Percentiles rank a stretch among this genome's conserved stretches.
phyloP scores from a whole-genome alignment of 1,140 invertebrate species.

The Drosophila persimilis region DNA sequence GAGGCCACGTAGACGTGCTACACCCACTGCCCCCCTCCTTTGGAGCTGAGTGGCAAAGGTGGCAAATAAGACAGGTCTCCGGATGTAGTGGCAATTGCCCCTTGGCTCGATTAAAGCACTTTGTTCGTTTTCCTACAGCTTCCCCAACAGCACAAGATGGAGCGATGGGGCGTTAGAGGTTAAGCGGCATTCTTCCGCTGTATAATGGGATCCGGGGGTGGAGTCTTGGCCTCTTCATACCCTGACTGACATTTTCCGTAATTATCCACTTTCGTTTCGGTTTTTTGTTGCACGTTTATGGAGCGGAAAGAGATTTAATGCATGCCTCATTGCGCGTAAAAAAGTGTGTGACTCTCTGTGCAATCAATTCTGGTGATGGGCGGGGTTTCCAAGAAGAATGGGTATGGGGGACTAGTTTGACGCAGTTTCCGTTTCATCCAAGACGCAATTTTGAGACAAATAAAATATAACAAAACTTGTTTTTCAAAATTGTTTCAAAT shows the following conservation, averaged over 20 bases:
- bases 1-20: constrained; percentile 54
- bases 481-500: constrained; percentile 53
- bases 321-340: constrained; percentile 61
- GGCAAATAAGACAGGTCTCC: constrained; percentile 14
- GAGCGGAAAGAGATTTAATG: constrained; percentile 15
- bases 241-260: constrained; percentile 63
- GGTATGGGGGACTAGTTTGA: constrained; percentile 11
- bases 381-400: no score
- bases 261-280: constrained; percentile 49
- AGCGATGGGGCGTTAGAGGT: background rate
- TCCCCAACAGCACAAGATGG: background rate
- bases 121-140: constrained; percentile 60
- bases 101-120: constrained; percentile 69
- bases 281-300: constrained; percentile 26
- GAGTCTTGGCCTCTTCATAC: constrained; percentile 33
- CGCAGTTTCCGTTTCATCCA: constrained; percentile 38
- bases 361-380: background rate
- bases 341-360: constrained; percentile 18
- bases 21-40: background rate
- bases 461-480: constrained; percentile 56
- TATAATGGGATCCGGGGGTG: background rate
- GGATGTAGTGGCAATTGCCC: constrained; percentile 35
- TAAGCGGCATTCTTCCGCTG: no score
- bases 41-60: background rate
- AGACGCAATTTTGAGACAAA: constrained; percentile 51